These are phyloP conservation scores for Xanthia togata DNA, from an alignment of 2,888 invertebrate species.

Conservation along the genomic window DNA sequence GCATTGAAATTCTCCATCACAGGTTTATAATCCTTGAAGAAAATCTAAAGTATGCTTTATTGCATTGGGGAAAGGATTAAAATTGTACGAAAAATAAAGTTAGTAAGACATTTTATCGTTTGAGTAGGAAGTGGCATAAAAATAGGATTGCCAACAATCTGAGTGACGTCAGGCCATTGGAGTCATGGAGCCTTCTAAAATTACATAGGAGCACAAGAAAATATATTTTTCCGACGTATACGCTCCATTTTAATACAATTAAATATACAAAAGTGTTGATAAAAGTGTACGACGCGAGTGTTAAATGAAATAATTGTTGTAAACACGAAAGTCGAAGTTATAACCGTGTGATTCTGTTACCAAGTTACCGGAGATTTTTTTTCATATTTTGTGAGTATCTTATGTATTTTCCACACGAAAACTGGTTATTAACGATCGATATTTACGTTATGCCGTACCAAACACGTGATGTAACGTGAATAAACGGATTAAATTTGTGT, in stretches of 20 bases:
- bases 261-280: constrained; percentile 78
- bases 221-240: constrained; percentile 79
- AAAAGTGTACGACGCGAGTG: constrained; percentile 81
- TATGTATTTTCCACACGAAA: constrained; percentile 73
- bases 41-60: constrained; percentile 79
- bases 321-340: constrained; percentile 62
- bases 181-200: constrained; percentile 88
- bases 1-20: constrained; percentile 70
- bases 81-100: constrained; percentile 73
- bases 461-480: constrained; percentile 75
- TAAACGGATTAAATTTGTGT: constrained; percentile 77
- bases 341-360: constrained; percentile 76
- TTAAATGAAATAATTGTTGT: constrained; percentile 66
- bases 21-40: constrained; percentile 73
- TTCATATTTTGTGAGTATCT: constrained; percentile 85
- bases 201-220: constrained; percentile 86
- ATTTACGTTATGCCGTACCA: constrained; percentile 71
- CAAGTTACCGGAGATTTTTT: constrained; percentile 79
- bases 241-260: constrained; percentile 79
- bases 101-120: constrained; percentile 80
- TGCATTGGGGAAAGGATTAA: constrained; percentile 71
- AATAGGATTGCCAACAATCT: constrained; percentile 90
- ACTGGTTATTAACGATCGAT: constrained; percentile 80
- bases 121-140: constrained; percentile 87
- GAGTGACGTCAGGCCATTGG: constrained; percentile 88